Percentiles rank a stretch among this genome's conserved stretches.
These are phyloP conservation scores for Porphyrio hochstetteri DNA, from an alignment of 2,113 vertebrate species.

Conservation along the genomic window DNA sequence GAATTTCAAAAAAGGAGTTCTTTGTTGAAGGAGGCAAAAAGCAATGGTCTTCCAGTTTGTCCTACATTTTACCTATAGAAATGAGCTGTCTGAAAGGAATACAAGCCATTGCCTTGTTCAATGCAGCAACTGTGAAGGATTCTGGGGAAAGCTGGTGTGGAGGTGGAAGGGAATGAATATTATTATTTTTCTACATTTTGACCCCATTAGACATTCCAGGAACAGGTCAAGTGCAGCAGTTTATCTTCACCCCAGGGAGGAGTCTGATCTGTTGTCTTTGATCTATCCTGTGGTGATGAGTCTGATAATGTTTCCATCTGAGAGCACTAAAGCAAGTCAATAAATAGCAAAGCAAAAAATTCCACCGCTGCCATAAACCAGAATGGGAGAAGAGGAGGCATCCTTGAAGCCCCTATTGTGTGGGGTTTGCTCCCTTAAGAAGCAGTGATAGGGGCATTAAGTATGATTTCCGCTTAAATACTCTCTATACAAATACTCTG, in stretches of 20 bases:
- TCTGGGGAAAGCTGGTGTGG: neutral
- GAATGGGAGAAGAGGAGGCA: neutral
- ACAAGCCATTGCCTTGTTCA: neutral
- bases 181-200: conserved; percentile 39
- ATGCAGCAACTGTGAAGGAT: neutral
- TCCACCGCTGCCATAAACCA: neutral
- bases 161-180: neutral
- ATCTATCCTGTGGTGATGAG: conserved; percentile 24
- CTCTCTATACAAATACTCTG: neutral
- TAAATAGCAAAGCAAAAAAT: conserved; percentile 34
- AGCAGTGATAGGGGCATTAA: neutral
- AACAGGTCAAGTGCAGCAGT: conserved; percentile 42
- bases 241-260: conserved; percentile 34
- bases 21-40: neutral
- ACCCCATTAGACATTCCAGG: conserved; percentile 53
- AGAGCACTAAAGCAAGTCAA: conserved; percentile 35
- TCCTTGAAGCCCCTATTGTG: neutral
- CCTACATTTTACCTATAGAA: neutral
- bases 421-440: neutral
- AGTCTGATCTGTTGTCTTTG: conserved; percentile 49
- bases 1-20: neutral
- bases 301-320: conserved; percentile 44
- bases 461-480: conserved; percentile 29
- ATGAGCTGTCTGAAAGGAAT: neutral
- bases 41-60: neutral